Evolutionary conservation across 2,797 vertebrate genomes (phyloP), one percentile per base, ranked within the genome.

Genomic region (Hozukius guyotensis): DNA sequence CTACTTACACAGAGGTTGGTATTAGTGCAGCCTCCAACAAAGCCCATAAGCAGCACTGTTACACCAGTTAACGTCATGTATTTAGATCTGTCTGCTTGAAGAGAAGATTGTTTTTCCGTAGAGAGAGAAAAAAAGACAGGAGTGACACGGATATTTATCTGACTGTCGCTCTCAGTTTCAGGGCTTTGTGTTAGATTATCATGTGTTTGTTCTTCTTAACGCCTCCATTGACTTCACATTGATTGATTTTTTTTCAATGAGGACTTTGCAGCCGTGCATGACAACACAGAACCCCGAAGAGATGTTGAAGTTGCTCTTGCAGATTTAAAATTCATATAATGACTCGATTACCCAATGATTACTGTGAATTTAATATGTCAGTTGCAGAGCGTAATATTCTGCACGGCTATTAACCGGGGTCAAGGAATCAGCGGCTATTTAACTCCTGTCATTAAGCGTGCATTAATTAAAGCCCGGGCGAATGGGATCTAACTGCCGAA

Each of bases 1-100:
- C 85, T 79, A 29, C 81, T 88, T 75, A 55, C 81, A 87, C 75
- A 31, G 68, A 75, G 76, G 85, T 87, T 86, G 53, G 89, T 85
- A 81, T 92, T 77, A 72, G 56, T 63, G 55, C 73, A 78, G 84
- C 60, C 60, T 67, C 6, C 60, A 81, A 81, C 78, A 81, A 75
- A 86, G 82, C 82, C 68, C 73, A 66, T 67, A 83, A 90, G 64
- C 29, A 53, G 80, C 79, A 29, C 72, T 63, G 78, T 74, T 85
- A 6, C 73, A 42, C 69, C 69, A 24, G 70, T 63, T 34, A 57
- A 67, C 53, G 73, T 89, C 81, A 80, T 66, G 80, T 32, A 7
- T 83, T 80, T 74, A 42, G 60, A 61, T 77, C 57, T 12, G 82
- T 83, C 70, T 53, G 81, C 31, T 22, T 20, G 18, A 29, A 49